Conservation (phyloP, 2,113 vertebrate species). For the Hippoglossus stenolepis region DNA sequence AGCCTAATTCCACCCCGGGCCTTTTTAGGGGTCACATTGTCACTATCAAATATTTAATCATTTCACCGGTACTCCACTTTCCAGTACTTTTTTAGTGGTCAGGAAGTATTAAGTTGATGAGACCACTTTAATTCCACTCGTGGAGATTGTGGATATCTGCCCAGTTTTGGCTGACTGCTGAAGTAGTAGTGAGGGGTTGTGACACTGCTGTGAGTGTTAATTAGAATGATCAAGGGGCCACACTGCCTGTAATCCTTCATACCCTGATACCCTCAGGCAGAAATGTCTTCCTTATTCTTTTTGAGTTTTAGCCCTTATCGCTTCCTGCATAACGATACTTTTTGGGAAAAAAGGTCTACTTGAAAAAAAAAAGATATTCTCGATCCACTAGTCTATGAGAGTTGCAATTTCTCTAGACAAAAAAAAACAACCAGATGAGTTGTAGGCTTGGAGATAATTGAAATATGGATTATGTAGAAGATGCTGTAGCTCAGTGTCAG, state of each 20-base stretch:
- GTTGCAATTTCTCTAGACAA: slow-evolving; percentile 3
- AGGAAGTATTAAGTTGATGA: slow-evolving; percentile 31
- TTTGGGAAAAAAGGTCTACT: background rate
- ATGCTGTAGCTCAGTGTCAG: slow-evolving; percentile 4
- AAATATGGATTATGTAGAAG: slow-evolving; percentile 47
- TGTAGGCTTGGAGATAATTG: slow-evolving; percentile 19
- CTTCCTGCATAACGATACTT: background rate
- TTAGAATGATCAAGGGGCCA: slow-evolving; percentile 53
- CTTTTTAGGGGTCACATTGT: slow-evolving; percentile 27
- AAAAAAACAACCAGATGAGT: slow-evolving; percentile 7
- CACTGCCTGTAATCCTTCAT: slow-evolving; percentile 46
- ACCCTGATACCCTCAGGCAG: slow-evolving; percentile 36
- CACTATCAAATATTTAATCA: slow-evolving; percentile 30
- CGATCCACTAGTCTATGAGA: background rate
- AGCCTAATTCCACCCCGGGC: slow-evolving; percentile 16
- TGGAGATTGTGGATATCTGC: slow-evolving; percentile 43
- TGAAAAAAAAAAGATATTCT: background rate
- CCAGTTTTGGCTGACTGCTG: slow-evolving; percentile 39
- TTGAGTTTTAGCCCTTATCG: background rate
- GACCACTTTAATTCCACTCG: slow-evolving; percentile 51
- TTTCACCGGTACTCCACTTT: slow-evolving; percentile 34
- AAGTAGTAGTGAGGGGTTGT: slow-evolving; percentile 34
- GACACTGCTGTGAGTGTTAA: slow-evolving; percentile 54
- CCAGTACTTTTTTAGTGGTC: slow-evolving; percentile 22
- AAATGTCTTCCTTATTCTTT: slow-evolving; percentile 4